Percentiles rank a stretch among this genome's conserved stretches.
These are phyloP conservation scores for Siniperca obscura DNA, from an alignment of 2,797 vertebrate genomes.

Conservation along the genomic window DNA sequence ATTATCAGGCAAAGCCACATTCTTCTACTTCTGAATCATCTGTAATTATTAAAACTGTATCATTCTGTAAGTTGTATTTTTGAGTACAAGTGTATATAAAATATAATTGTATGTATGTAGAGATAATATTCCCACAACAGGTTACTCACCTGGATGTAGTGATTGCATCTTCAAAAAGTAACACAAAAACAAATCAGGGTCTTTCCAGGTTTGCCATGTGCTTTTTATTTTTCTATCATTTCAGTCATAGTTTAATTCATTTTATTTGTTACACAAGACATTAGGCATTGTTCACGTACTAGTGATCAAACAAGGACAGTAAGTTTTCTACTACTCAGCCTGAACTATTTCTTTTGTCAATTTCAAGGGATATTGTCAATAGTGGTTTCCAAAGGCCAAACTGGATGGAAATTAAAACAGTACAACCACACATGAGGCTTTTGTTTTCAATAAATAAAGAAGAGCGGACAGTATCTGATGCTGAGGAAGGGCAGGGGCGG, in stretches of 20 bases:
- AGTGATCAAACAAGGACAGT: conserved; percentile 89
- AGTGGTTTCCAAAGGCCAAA: conserved; percentile 82
- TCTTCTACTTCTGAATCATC: conserved; percentile 19
- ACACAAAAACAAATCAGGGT: conserved; percentile 27
- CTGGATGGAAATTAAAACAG: conserved; percentile 82
- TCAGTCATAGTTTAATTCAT: conserved; percentile 88
- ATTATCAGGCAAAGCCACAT: conserved; percentile 18
- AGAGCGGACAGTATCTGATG: conserved; percentile 61
- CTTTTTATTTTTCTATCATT: conserved; percentile 85
- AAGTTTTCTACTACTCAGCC: conserved; percentile 85
- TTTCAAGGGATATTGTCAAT: conserved; percentile 82
- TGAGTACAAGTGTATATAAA: conserved; percentile 64
- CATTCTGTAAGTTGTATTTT: conserved; percentile 52
- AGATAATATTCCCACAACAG: conserved; percentile 16
- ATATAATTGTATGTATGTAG: conserved; percentile 52
- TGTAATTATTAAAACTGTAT: conserved; percentile 47
- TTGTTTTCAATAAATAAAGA: conserved; percentile 78
- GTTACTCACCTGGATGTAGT: conserved; percentile 12
- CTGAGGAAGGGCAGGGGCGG: conserved; percentile 38
- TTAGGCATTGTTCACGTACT: conserved; percentile 89
- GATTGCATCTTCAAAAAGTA: conserved; percentile 24
- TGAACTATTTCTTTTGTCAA: conserved; percentile 81
- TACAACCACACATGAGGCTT: conserved; percentile 81
- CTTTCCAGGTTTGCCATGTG: conserved; percentile 84
- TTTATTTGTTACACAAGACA: conserved; percentile 89